Percentiles rank a stretch among this genome's conserved stretches.
These are phyloP conservation scores for Myotis lucifugus DNA, from an alignment of 2,113 vertebrate species.

Conservation along the genomic window DNA sequence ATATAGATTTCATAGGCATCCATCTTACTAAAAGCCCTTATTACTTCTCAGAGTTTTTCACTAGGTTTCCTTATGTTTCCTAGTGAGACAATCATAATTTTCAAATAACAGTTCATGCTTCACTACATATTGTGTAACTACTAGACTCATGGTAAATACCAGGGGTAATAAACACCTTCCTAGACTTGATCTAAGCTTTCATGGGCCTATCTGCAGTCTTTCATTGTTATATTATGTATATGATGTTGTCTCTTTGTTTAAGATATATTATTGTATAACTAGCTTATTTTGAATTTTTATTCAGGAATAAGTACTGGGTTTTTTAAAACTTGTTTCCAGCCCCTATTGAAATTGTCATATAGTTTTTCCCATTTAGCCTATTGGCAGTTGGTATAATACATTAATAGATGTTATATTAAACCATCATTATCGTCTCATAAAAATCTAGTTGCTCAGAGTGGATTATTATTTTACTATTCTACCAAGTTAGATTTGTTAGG, in stretches of 20 bases:
- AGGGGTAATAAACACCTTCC: background rate
- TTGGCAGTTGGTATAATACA: background rate
- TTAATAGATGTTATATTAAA: background rate
- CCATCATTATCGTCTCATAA: background rate
- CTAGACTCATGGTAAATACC: background rate
- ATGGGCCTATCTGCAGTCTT: background rate
- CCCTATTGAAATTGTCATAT: background rate
- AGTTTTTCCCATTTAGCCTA: background rate
- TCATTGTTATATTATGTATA: background rate
- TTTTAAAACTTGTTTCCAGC: slow-evolving; percentile 9
- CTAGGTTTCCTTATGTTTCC: background rate
- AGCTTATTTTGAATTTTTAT: slow-evolving; percentile 17
- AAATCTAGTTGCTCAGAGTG: background rate
- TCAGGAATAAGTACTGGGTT: background rate
- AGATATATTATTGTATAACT: background rate
- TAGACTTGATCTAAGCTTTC: background rate
- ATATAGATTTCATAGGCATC: background rate
- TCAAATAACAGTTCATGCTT: background rate
- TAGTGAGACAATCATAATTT: background rate
- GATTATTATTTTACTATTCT: background rate
- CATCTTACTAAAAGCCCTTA: slow-evolving; percentile 21
- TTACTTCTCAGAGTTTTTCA: background rate
- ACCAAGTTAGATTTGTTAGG: background rate
- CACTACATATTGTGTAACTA: background rate
- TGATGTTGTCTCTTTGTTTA: background rate